phyloP scores from a whole-genome alignment of 1,140 invertebrate species.

The Trichomalopsis sarcophagae region DNA sequence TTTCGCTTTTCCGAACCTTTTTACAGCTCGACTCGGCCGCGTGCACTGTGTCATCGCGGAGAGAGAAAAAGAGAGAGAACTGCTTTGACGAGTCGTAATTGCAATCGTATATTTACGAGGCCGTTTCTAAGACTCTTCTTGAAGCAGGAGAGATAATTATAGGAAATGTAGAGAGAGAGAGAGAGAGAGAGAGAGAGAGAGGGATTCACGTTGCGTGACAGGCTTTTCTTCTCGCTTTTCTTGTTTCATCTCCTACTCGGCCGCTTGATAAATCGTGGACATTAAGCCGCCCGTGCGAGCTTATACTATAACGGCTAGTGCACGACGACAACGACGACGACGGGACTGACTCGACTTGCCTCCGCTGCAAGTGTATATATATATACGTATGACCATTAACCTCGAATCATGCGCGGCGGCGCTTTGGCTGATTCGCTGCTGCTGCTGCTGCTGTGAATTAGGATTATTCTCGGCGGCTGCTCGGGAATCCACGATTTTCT shows the following conservation, averaged over 20 bases:
- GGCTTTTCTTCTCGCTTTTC: constrained; percentile 64
- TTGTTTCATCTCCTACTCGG: constrained; percentile 61
- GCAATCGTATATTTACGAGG: constrained; percentile 28
- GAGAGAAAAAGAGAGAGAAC: not conserved
- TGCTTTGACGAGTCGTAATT: constrained; percentile 27
- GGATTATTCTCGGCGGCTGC: constrained; percentile 12
- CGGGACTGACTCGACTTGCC: not conserved
- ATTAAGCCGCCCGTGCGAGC: constrained; percentile 56
- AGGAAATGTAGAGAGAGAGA: constrained; percentile 2
- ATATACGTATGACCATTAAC: constrained; percentile 58
- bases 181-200: constrained; percentile 28
- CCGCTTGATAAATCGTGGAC: constrained; percentile 65
- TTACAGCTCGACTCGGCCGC: not conserved
- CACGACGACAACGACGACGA: not conserved
- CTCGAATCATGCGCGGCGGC: constrained; percentile 53
- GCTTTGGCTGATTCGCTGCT: not conserved
- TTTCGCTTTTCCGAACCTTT: not conserved
- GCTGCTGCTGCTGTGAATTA: not conserved
- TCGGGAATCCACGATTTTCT: not conserved
- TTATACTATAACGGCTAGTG: not conserved
- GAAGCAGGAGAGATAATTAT: constrained; percentile 44
- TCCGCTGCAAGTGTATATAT: constrained; percentile 49
- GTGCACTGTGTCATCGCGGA: not conserved
- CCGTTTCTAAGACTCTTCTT: constrained; percentile 35
- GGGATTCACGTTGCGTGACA: constrained; percentile 39